A percentile compares a stretch with the other conserved stretches of the same genome.
Conservation (phyloP, 2,113 vertebrate species). For the Gallinago jamesoni region DNA sequence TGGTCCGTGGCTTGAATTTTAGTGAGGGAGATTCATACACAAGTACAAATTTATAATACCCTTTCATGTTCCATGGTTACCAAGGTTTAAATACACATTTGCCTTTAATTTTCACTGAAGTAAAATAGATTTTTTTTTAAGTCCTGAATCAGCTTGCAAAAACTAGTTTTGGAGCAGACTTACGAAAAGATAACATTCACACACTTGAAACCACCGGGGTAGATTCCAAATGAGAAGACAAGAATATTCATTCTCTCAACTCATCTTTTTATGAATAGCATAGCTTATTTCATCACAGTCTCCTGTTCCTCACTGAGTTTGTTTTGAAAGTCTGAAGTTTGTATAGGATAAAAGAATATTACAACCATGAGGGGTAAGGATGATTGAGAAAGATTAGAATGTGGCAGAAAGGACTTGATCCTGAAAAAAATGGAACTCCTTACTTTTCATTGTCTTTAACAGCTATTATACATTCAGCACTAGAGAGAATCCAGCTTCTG, state of each 20-base stretch:
- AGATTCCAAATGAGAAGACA: neutral
- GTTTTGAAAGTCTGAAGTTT: constrained; percentile 8
- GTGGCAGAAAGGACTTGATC: neutral
- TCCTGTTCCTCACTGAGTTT: neutral
- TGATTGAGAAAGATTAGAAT: constrained; percentile 2
- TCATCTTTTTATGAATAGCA: neutral
- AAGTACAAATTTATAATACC: neutral
- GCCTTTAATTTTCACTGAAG: neutral
- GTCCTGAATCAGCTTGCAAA: neutral
- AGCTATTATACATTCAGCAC: neutral
- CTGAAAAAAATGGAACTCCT: neutral
- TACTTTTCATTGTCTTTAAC: neutral
- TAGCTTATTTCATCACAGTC: neutral
- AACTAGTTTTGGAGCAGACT: neutral
- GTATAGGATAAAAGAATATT: neutral
- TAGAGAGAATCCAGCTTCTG: neutral
- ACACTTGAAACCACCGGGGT: neutral
- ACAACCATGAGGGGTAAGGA: neutral
- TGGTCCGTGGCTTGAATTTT: neutral
- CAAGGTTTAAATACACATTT: neutral
- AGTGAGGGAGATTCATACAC: neutral
- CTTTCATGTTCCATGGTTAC: neutral
- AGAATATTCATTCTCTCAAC: neutral
- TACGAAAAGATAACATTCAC: neutral
- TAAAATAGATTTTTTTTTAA: neutral